phyloP scores from a whole-genome alignment of 2,797 vertebrate species.

The Pelodytes ibericus region DNA sequence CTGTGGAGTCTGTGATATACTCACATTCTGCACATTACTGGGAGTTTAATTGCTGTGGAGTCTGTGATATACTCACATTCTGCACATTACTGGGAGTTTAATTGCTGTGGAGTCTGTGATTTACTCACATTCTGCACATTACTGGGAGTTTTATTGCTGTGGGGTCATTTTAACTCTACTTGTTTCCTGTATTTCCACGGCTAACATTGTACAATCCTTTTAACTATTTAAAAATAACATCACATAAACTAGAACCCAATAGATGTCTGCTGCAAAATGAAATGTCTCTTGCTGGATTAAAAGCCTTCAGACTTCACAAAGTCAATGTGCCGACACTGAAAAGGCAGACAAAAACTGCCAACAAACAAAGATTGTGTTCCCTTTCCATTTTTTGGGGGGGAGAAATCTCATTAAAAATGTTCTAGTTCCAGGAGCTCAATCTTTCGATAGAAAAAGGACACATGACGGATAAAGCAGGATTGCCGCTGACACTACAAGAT shows the following conservation, averaged over 20 bases:
- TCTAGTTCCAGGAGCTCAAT: constrained; percentile 8
- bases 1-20: too few species aligned
- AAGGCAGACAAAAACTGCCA: constrained; percentile 30
- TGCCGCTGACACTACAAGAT: constrained; percentile 27
- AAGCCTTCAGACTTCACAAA: constrained; percentile 25
- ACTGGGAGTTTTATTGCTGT: too few species aligned
- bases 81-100: too few species aligned
- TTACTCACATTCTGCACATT: too few species aligned
- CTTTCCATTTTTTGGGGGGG: constrained; percentile 7
- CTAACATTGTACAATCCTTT: neutral
- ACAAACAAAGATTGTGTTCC: neutral
- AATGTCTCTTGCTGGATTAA: constrained; percentile 21
- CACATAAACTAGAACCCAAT: neutral
- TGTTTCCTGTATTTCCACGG: too few species aligned
- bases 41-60: too few species aligned
- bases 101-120: too few species aligned
- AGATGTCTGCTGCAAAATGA: neutral
- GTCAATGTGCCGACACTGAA: constrained; percentile 6
- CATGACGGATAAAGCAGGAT: constrained; percentile 1
- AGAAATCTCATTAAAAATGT: constrained; percentile 47
- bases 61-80: too few species aligned
- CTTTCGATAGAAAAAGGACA: neutral
- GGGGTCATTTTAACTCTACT: too few species aligned
- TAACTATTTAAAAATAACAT: neutral
- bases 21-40: too few species aligned